Base-by-base conservation (phyloP, 2,888 invertebrate species). In the Diogma glabrata region DNA sequence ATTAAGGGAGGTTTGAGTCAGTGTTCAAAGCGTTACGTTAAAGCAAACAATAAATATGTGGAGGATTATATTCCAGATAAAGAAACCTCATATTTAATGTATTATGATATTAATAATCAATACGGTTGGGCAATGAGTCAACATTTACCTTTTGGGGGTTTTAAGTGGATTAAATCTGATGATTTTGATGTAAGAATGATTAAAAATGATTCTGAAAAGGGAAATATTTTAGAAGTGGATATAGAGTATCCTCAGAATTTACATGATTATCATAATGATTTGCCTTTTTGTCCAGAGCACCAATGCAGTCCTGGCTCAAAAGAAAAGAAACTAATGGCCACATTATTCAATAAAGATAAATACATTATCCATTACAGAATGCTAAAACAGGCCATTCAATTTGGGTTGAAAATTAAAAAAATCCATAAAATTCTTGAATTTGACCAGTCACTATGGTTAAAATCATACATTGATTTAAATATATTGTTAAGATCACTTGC, bases 111-210 rank as follows among this genome's bases (percentile, higher is more conserved):
- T n/a, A n/a, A n/a, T n/a, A n/a, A n/a, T n/a, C n/a, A n/a, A n/a
- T n/a, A n/a, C n/a, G n/a, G n/a, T n/a, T n/a, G n/a, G n/a, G n/a
- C n/a, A n/a, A n/a, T n/a, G n/a, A n/a, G n/a, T n/a, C n/a, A 33
- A 33, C 16, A 14, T 33, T 40, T 40, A 17, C 40, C 40, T 17
- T 16, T 10, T 5, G 40, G 40, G 2, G 5, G 17, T 3, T 40
- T 40, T 5, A 2, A 40, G 17, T 40, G 40, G 40, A 19, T 40
- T 17, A n/a, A n/a, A n/a, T 7, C 2, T 16, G 40, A 40, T 40
- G 2, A 40, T 14, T 40, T 40, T 40, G 2, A 14, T 16, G 40
- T 6, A 17, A 40, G 9, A 17, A 80, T 54, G 76, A 69, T 74
- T 47, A 17, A 51, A 1, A 22, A 52, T 10, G 53, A 58, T 14